Evolutionary conservation across 2,797 vertebrate genomes (phyloP), one percentile per base, ranked within the genome.

Genomic region (Ceyx erithaca): DNA sequence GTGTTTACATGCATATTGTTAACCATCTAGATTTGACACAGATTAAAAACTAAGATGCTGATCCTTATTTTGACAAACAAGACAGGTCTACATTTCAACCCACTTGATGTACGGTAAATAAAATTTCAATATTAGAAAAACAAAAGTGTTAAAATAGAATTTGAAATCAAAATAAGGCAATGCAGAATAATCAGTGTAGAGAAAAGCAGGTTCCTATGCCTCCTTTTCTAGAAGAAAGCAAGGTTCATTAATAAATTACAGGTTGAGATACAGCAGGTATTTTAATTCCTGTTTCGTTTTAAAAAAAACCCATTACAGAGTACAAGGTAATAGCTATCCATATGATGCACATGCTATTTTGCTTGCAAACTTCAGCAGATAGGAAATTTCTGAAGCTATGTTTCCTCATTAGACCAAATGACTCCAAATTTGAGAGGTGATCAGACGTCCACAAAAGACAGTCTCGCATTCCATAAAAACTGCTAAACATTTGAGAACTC

Each of bases 61-160:
- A 87, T 91, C 84, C 95, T 83, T 96, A 89, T 94, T 92, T 85
- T 92, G 85, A 95, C 93, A 89, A 96, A 95, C 80, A 96, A 97
- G 92, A 92, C 84, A 95, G 90, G 64, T 95, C 79, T 95, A 94
- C 73, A 73, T 93, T 96, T 96, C 90, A 95, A 94, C 55, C 75
- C 61, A 82, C 79, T 61, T 91, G 80, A 85, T 85, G 91, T 82
- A 89, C 83, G 92, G 95, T 83, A 91, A 86, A 71, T 95, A 87
- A 95, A 94, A 88, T 80, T 86, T 82, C 72, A 51, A 18, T 82
- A 94, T 94, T 51, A 90, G 68, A 94, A 92, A n/a, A 87, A 94
- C 26, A 81, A 92, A 96, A 95, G 88, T 83, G 82, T 64, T 84
- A 57, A 96, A 93, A 89, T 48, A 93, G 57, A 89, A 95, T 96